phyloP scores from a whole-genome alignment of 2,888 invertebrate species.

The Sturmia bella region DNA sequence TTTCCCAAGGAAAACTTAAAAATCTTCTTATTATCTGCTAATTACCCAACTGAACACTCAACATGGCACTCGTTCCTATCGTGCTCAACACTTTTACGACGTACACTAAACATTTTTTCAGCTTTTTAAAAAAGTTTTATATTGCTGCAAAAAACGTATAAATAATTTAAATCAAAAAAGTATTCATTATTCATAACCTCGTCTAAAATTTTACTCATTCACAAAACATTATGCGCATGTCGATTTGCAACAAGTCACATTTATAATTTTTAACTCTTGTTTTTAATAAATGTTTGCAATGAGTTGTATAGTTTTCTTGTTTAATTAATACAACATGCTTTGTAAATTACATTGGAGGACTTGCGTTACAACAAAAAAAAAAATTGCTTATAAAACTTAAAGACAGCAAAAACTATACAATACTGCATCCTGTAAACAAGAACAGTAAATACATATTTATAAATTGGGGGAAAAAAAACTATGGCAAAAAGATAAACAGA shows the following conservation, averaged over 20 bases:
- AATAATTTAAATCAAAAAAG: slow-evolving; percentile 14
- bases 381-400: slow-evolving; percentile 4
- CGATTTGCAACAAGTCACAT: slow-evolving; percentile 44
- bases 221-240: slow-evolving; percentile 42
- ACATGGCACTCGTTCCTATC: no score
- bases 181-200: slow-evolving; percentile 60
- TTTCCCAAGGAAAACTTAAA: no score
- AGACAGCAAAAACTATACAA: slow-evolving; percentile 14
- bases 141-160: background rate
- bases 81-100: no score
- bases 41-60: no score
- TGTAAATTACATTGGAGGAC: slow-evolving; percentile 53
- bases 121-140: background rate
- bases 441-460: slow-evolving; percentile 60
- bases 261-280: slow-evolving; percentile 14
- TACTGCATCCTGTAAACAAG: slow-evolving; percentile 49
- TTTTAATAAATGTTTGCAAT: slow-evolving; percentile 23
- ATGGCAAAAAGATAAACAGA: background rate
- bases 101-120: no score
- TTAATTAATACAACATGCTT: slow-evolving; percentile 65
- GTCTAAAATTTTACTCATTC: slow-evolving; percentile 1
- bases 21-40: no score
- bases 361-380: slow-evolving; percentile 55
- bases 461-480: background rate
- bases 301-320: slow-evolving; percentile 10